Percentiles rank a stretch among this genome's conserved stretches.
These are phyloP conservation scores for Pseudochirops cupreus DNA, from an alignment of 2,797 vertebrate species.

Conservation along the genomic window DNA sequence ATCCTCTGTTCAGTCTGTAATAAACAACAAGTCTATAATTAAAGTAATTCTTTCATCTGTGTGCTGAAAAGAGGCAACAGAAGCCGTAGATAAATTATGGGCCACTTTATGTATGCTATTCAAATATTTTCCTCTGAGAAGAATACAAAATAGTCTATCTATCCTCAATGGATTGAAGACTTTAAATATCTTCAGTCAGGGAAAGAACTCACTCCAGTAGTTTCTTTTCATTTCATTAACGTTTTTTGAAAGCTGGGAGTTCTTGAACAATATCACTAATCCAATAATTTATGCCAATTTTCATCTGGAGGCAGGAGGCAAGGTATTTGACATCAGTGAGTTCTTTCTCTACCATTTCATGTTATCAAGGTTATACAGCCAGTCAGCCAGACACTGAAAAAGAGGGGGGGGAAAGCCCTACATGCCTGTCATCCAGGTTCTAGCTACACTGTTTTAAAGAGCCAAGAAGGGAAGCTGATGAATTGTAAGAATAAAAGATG, in stretches of 20 bases:
- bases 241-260: conserved; percentile 44
- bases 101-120: conserved; percentile 20
- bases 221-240: conserved; percentile 18
- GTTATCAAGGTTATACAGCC: background rate
- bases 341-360: conserved; percentile 2
- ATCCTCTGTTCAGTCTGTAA: background rate
- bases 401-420: background rate
- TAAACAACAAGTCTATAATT: background rate
- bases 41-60: conserved; percentile 30
- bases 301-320: conserved; percentile 16
- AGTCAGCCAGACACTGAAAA: background rate
- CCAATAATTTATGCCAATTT: conserved; percentile 47
- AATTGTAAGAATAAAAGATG: conserved; percentile 44
- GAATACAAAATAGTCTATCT: conserved; percentile 38
- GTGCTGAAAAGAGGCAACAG: background rate
- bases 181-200: conserved; percentile 22
- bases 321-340: conserved; percentile 20
- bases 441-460: conserved; percentile 8
- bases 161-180: background rate
- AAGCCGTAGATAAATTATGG: background rate
- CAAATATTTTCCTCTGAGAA: conserved; percentile 38
- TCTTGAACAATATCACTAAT: conserved; percentile 45
- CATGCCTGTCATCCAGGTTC: background rate
- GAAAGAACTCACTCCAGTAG: background rate
- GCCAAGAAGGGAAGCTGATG: background rate